phyloP scores from a whole-genome alignment of 2,113 vertebrate species.

The Petaurus breviceps region DNA sequence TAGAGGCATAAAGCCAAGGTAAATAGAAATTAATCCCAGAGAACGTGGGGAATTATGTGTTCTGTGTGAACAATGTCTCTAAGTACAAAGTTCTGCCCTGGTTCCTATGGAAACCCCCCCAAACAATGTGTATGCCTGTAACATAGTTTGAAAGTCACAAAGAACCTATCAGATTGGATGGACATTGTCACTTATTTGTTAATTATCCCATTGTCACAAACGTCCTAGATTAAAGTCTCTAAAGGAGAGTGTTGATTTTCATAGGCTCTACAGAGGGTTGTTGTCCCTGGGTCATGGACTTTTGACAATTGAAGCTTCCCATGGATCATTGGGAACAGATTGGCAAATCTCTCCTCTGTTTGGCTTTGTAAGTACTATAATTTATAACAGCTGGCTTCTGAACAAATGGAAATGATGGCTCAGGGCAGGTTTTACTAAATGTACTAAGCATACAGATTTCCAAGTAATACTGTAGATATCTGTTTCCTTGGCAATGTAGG shows the following conservation, averaged over 20 bases:
- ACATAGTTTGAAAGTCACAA: background rate
- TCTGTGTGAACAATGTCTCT: background rate
- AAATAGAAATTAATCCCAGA: background rate
- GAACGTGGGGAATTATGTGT: background rate
- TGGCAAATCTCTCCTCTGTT: background rate
- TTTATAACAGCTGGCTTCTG: background rate
- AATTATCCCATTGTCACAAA: background rate
- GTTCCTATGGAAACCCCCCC: background rate
- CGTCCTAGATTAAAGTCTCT: background rate
- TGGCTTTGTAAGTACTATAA: background rate
- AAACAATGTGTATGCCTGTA: background rate
- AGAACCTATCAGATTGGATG: background rate
- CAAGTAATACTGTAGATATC: background rate
- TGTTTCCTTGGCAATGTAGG: background rate
- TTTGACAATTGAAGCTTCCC: background rate
- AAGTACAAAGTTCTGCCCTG: background rate
- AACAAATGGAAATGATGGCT: background rate
- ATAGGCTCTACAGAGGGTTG: background rate
- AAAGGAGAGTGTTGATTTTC: background rate
- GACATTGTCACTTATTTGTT: background rate
- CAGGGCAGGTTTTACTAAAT: background rate
- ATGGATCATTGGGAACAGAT: background rate
- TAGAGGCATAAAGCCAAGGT: background rate
- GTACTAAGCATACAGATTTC: background rate
- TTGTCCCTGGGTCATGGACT: background rate